A percentile compares a stretch with the other conserved stretches of the same genome.
Evolutionary conservation across 2,797 vertebrate genomes (phyloP).

Genomic region (Diceros bicornis): DNA sequence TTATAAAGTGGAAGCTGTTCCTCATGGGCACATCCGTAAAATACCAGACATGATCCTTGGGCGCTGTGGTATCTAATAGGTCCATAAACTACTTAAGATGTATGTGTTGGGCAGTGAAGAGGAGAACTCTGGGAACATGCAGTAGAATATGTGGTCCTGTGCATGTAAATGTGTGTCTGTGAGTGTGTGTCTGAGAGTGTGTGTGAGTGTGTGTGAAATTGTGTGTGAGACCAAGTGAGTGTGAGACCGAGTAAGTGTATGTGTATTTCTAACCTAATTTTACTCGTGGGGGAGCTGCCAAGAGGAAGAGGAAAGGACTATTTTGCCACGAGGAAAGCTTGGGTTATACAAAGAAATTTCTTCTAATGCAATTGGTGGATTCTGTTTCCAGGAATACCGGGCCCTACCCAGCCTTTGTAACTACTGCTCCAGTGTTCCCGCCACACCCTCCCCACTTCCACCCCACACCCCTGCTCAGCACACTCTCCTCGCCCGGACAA

Average conservation of each 20-base stretch:
- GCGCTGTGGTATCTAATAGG: neutral
- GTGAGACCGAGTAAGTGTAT: neutral
- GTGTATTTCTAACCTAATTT: slow-evolving; percentile 43
- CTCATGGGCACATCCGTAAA: neutral
- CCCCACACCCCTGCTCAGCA: too few species aligned
- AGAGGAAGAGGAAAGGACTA: slow-evolving; percentile 63
- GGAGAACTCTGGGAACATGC: neutral
- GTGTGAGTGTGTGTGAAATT: neutral
- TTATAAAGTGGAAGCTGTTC: neutral
- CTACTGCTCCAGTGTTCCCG: neutral
- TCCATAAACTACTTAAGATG: neutral
- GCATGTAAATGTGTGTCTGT: neutral
- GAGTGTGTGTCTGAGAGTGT: neutral
- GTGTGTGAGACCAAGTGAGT: too few species aligned
- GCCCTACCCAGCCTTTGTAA: neutral
- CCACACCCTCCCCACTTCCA: neutral
- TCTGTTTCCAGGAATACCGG: neutral
- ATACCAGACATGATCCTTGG: neutral
- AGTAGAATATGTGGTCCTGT: fast-evolving
- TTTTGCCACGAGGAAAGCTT: slow-evolving; percentile 31
- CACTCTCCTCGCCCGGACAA: neutral
- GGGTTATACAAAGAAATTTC: slow-evolving; percentile 59
- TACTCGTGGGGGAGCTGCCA: neutral
- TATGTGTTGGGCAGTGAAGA: neutral
- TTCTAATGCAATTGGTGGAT: neutral